Evolutionary conservation across 2,888 invertebrate species (phyloP), one percentile per base, ranked within the genome.

Genomic region (Diaperis boleti): DNA sequence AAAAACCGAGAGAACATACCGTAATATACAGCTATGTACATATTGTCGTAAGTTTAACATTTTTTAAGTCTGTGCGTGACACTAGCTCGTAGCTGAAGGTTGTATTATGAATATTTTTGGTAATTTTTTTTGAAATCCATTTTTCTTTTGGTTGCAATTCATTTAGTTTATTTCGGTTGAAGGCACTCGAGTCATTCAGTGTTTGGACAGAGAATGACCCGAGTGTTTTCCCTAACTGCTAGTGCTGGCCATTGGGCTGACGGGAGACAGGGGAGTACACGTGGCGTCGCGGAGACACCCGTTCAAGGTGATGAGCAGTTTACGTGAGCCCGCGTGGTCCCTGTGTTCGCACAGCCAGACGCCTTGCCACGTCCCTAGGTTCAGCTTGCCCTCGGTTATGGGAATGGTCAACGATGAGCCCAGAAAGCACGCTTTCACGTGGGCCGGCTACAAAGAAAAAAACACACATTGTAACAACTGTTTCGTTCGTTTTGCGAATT

Each of bases 341-440:
- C 98, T 89, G 85, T 98, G 98, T 83, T 98, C 98, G 84, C 97
- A 97, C 75, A 98, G 87, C 97, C 97, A 98, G 71, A 98, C 92
- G 68, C 98, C 97, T 85, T 97, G 97, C 97, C 97, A 98, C 76
- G 95, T 96, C 74, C 97, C 97, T 77, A 97, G 85, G 80, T 95
- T 95, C 78, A 97, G 85, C 83, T 95, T 94, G 75, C 97, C 97
- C 78, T 97, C 95, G 72, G 96, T 95, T 81, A 98, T 95, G 71
- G 97, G 97, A 81, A 98, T 94, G 77, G 95, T 96, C 80, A 98
- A 85, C 72, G 95, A 95, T 70, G 96, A 95, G 74, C 98, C 97
- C 79, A 98, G 87, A 83, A 98, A 95, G 82, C 96, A 95, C 67
- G 97, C 95, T 84, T 98, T 98, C 74, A 96, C 95, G 81, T 98